Evolutionary conservation across 2,113 vertebrate genomes (phyloP), one percentile per base, ranked within the genome.

Genomic region (Psilopsiagon aurifrons): DNA sequence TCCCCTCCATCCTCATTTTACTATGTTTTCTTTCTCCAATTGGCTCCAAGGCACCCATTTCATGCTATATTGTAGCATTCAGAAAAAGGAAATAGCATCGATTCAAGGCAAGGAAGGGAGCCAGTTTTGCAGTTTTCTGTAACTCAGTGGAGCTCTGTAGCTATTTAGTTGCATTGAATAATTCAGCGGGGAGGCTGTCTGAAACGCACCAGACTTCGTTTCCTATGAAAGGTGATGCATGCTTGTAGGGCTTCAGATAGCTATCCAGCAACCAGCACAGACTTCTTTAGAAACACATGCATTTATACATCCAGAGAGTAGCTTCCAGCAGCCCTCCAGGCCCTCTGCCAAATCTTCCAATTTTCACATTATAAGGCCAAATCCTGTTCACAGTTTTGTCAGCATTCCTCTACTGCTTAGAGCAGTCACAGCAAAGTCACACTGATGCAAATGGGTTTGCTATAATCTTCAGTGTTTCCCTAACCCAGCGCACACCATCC

Each of bases 101-200:
- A 73, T 68, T 89, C 54, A 35, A 91, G 59, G 62, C 27, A 70
- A 57, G 35, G 49, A 44, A 80, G 25, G 5, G 35, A 88, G 83
- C n/a, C 54, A 28, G 27, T 44, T 93, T 69, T 92, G 55, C 47
- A 68, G 57, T 55, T 91, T 95, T 62, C 73, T 31, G 20, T 60
- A 92, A 52, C 75, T 83, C 46, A 3, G 27, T 43, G 51, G 49
- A 73, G 64, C 52, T 76, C 88, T 73, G 59, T 54, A 82, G 88
- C 82, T 96, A 84, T 79, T 94, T 82, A 69, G 74, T 92, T 76
- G 77, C 86, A 43, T 92, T 97, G 75, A 94, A 96, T 97, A 94
- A 96, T 96, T 94, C 88, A 94, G 44, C 1, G 10, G 11, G 31
- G 31, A 76, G 57, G 57, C 86, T 80, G 55, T 10, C 80, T 91